Evolutionary conservation across 2,113 vertebrate species (phyloP).

Genomic region (Heliornis fulica): DNA sequence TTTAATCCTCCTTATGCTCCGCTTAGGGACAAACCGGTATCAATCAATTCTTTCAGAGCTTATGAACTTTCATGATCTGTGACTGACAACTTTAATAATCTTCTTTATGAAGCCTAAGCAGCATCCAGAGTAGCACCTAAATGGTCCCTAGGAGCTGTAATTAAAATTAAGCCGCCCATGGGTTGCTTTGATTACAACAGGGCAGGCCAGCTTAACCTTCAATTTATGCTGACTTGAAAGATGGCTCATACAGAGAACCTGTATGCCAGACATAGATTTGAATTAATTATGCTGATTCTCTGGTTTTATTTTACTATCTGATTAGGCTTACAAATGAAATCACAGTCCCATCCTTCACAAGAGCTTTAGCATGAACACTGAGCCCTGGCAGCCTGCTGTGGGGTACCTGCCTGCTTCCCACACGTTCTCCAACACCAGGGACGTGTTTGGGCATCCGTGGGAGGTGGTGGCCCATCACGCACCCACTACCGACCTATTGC

Average conservation of each 20-base stretch:
- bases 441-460: background rate
- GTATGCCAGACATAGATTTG: background rate
- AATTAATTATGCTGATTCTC: conserved; percentile 58
- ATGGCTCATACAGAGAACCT: background rate
- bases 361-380: background rate
- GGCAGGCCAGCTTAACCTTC: conserved; percentile 37
- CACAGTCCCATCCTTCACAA: background rate
- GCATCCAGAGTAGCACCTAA: conserved; percentile 50
- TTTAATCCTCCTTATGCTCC: background rate
- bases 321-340: conserved; percentile 57
- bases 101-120: conserved; percentile 28
- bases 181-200: conserved; percentile 47
- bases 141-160: conserved; percentile 59
- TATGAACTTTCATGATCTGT: conserved; percentile 19
- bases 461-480: background rate
- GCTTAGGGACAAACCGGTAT: conserved; percentile 22
- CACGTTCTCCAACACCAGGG: background rate
- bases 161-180: conserved; percentile 50
- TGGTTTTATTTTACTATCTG: conserved; percentile 45
- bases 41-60: background rate
- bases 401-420: background rate
- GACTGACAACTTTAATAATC: conserved; percentile 60
- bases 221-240: conserved; percentile 37
- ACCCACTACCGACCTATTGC: background rate
- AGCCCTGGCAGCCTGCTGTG: background rate